Conservation (phyloP, 2,888 invertebrate genomes). For the Argyra leucocephala region DNA sequence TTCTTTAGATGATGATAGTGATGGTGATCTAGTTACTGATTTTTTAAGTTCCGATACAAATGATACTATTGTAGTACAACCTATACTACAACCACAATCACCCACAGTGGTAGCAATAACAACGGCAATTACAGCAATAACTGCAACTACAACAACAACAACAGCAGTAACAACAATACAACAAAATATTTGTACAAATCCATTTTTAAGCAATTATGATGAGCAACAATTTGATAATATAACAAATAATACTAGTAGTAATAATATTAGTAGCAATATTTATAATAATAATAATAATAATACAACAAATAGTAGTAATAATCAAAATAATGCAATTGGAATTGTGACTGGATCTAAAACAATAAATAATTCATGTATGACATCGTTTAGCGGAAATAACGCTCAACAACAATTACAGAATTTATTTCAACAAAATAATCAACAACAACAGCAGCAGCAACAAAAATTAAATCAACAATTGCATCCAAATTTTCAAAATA, state of each 20-base stretch:
- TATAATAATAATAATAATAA: not conserved
- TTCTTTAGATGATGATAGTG: conserved; percentile 37
- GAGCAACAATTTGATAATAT: not conserved
- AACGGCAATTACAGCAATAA: conserved; percentile 15
- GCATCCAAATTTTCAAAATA: conserved; percentile 25
- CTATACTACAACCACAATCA: not conserved
- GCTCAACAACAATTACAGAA: conserved; percentile 7
- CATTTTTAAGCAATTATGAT: conserved; percentile 13
- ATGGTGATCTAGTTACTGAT: conserved; percentile 43
- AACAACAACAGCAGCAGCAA: conserved; percentile 18
- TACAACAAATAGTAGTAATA: not conserved
- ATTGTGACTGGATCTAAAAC: not conserved
- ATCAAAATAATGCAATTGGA: not conserved
- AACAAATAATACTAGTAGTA: not conserved
- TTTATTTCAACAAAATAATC: not conserved
- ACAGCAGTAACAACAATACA: conserved; percentile 20
- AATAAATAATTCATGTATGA: not conserved
- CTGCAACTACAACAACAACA: conserved; percentile 17
- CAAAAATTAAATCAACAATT: conserved; percentile 20
- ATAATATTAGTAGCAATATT: not conserved
- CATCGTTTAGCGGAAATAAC: not conserved
- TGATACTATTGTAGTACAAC: conserved; percentile 8
- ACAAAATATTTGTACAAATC: conserved; percentile 19
- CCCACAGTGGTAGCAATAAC: conserved; percentile 10
- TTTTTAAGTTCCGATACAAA: conserved; percentile 38